A percentile compares a stretch with the other conserved stretches of the same genome.
Evolutionary conservation across 30 jellyfish, hydroid and myxozoan species (phyloP).

Genomic region (Cassiopea andromeda): DNA sequence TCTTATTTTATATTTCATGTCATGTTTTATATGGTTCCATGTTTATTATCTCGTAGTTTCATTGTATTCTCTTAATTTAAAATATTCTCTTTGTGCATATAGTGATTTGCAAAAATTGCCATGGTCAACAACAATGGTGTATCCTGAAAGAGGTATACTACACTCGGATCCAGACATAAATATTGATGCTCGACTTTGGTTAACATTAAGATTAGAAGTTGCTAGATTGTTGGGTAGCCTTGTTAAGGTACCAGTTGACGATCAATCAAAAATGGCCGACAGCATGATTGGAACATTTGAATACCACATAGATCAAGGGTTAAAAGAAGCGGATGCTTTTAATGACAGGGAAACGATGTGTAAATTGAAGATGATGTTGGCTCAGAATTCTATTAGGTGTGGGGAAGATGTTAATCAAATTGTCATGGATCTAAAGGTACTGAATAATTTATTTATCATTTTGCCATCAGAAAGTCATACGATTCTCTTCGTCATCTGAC

Average conservation of each 20-base stretch:
- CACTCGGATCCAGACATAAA: slow-evolving; percentile 34
- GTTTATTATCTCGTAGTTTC: no score
- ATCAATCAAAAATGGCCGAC: slow-evolving; percentile 28
- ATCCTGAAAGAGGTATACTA: slow-evolving; percentile 18
- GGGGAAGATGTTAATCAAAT: slow-evolving; percentile 65
- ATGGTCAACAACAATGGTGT: slow-evolving; percentile 11
- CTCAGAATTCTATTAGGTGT: slow-evolving; percentile 25
- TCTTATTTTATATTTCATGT: not conserved
- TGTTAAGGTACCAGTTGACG: slow-evolving; percentile 49
- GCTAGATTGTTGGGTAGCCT: slow-evolving; percentile 27
- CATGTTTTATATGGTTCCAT: not conserved
- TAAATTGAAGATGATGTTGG: slow-evolving; percentile 34
- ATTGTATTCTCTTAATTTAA: no score
- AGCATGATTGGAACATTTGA: slow-evolving; percentile 30
- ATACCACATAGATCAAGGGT: slow-evolving; percentile 65
- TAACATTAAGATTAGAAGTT: slow-evolving; percentile 32
- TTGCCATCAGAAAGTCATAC: no score
- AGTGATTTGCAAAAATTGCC: slow-evolving; percentile 29
- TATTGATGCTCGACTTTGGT: slow-evolving; percentile 65
- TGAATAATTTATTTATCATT: not conserved
- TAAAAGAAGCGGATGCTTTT: slow-evolving; percentile 66
- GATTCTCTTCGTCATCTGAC: not conserved
- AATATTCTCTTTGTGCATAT: not conserved
- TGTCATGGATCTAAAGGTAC: slow-evolving; percentile 31
- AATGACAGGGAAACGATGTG: slow-evolving; percentile 20